These are phyloP conservation scores for Salpingus planirostris DNA, from an alignment of 2,888 invertebrate species.

Conservation along the genomic window DNA sequence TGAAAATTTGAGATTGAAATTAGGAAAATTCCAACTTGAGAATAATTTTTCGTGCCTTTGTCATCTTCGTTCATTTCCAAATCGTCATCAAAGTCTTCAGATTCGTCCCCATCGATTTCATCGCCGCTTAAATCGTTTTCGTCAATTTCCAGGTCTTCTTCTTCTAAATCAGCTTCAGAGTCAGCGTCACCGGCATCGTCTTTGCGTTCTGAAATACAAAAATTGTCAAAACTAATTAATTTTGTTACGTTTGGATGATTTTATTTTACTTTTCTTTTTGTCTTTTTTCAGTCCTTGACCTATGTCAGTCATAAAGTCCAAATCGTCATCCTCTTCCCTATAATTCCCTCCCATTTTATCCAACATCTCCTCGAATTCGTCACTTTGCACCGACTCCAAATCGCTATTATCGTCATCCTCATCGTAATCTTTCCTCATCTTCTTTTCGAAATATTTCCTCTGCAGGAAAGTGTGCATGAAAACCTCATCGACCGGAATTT, in stretches of 20 bases:
- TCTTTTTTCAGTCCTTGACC: constrained; percentile 35
- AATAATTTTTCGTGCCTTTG: constrained; percentile 27
- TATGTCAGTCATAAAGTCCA: constrained; percentile 62
- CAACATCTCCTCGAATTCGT: constrained; percentile 66
- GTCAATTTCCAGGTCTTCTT: constrained; percentile 25
- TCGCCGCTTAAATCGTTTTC: constrained; percentile 36
- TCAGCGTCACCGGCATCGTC: constrained; percentile 8
- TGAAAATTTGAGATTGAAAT: not conserved
- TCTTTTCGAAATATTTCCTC: constrained; percentile 38
- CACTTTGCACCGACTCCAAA: constrained; percentile 64
- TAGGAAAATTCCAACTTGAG: not conserved
- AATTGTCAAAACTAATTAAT: constrained; percentile 3
- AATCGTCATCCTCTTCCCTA: constrained; percentile 40
- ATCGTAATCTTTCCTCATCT: constrained; percentile 38
- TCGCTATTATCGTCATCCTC: constrained; percentile 54
- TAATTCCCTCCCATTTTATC: constrained; percentile 44
- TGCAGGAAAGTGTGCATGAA: constrained; percentile 65
- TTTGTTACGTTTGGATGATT: not conserved
- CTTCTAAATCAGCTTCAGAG: constrained; percentile 36
- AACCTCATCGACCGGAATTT: constrained; percentile 84
- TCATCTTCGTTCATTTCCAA: constrained; percentile 41
- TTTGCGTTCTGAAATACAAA: constrained; percentile 3
- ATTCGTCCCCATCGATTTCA: constrained; percentile 23
- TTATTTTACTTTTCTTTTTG: constrained; percentile 16
- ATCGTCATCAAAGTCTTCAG: constrained; percentile 27